Evolutionary conservation across 2,797 vertebrate genomes (phyloP).

Genomic region (Mastacembelus armatus): DNA sequence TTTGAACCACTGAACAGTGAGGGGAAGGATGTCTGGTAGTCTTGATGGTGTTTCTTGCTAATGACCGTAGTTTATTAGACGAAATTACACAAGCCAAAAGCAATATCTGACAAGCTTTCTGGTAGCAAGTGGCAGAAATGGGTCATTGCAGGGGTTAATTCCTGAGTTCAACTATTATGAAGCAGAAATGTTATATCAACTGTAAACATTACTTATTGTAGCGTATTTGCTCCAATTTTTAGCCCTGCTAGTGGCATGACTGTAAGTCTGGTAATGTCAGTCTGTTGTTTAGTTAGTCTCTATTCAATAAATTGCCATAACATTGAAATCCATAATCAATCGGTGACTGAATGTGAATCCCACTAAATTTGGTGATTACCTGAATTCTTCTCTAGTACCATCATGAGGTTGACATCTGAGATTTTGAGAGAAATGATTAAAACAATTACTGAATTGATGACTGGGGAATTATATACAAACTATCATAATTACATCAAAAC

Average conservation of each 20-base stretch:
- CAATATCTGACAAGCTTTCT: constrained; percentile 8
- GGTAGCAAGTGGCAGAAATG: constrained; percentile 14
- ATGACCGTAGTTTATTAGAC: constrained; percentile 1
- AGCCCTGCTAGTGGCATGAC: fast-evolving
- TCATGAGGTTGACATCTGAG: too few relatives aligned
- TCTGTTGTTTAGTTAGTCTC: too few relatives aligned
- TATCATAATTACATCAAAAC: too few relatives aligned
- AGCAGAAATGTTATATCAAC: neutral
- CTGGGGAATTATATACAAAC: too few relatives aligned
- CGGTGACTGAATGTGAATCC: too few relatives aligned
- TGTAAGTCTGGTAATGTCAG: neutral
- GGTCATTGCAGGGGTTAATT: neutral
- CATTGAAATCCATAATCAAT: too few relatives aligned
- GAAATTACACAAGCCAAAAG: constrained; percentile 3
- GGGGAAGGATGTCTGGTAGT: neutral
- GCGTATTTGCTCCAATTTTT: neutral
- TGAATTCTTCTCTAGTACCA: too few relatives aligned
- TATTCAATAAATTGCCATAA: neutral
- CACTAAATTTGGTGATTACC: too few relatives aligned
- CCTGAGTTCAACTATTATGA: constrained; percentile 12
- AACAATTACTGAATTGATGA: too few relatives aligned
- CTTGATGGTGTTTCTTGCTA: neutral
- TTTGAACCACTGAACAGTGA: neutral
- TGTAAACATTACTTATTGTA: neutral
- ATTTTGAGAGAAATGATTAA: too few relatives aligned